Percentiles rank a stretch among this genome's conserved stretches.
These are phyloP conservation scores for Motacilla tschutschensis DNA, from an alignment of 2,113 vertebrate species.

Conservation along the genomic window DNA sequence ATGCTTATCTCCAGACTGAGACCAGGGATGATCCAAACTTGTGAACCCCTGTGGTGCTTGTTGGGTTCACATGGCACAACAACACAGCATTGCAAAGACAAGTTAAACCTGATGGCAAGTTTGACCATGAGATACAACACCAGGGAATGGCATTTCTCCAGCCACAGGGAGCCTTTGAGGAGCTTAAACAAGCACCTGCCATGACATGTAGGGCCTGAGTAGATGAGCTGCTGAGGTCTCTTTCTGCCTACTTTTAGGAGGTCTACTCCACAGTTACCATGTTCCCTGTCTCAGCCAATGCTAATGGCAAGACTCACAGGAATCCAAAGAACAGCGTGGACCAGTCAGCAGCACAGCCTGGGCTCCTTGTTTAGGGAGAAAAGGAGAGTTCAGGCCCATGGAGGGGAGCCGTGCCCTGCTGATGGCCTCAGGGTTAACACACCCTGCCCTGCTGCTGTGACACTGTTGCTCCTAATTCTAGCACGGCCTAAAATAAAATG, in stretches of 20 bases:
- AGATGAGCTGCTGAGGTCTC: neutral
- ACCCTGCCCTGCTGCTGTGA: neutral
- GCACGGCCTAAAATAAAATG: neutral
- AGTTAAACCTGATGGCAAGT: neutral
- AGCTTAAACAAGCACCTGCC: neutral
- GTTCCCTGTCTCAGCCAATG: neutral
- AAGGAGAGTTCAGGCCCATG: neutral
- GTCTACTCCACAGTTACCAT: neutral
- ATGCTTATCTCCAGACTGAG: neutral
- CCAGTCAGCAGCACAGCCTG: neutral
- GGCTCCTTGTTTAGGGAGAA: neutral
- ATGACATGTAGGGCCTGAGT: neutral
- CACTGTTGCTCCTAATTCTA: neutral
- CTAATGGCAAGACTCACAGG: neutral
- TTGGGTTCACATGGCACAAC: neutral
- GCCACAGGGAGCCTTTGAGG: neutral
- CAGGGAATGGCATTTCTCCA: neutral
- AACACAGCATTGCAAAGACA: neutral
- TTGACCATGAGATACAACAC: neutral
- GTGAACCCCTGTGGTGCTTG: neutral
- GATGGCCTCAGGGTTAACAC: neutral
- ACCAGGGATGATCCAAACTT: neutral
- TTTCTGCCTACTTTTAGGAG: neutral
- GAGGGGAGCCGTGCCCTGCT: neutral
- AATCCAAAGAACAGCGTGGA: neutral